Evolutionary conservation across 2,888 invertebrate genomes (phyloP), one percentile per base, ranked within the genome.

Genomic region (Argynnis bischoffii): DNA sequence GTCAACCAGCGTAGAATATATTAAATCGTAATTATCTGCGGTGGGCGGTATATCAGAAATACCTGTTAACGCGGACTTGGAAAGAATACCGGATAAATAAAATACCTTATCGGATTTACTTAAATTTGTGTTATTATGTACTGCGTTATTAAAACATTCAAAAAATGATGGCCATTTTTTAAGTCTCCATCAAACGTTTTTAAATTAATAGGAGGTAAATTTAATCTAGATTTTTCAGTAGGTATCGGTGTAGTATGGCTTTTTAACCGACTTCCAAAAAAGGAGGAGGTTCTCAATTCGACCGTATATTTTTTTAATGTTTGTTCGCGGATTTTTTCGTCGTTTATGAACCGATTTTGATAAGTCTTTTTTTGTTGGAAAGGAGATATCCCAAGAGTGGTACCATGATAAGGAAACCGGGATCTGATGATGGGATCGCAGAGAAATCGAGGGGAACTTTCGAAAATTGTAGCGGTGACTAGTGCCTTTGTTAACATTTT

Each of bases 191-290:
- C n/a, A 55, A 55, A 55, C 15, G 18, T 21, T 31, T 21, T 21
- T 55, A 55, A 55, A 55, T 55, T 55, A 55, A 55, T 55, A 13
- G 55, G 55, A n/a, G 55, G 55, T 55, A 55, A 55, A 26, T 55
- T 55, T 13, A 55, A 26, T 55, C 26, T 55, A 15, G 55, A 26
- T 31, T 26, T 55, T 2, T 35, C 1, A 3, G 26, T 55, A n/a
- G 55, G 31, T 15, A 26, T 2, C 31, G 18, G 26, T 55, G 18
- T 35, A 55, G 15, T 31, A 11, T 55, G 14, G 11, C n/a, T 13
- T 14, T 21, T 55, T 35, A 35, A 11, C 35, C 11, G 35, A n/a
- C n/a, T n/a, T n/a, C n/a, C n/a, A n/a, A n/a, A n/a, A n/a, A n/a
- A n/a, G n/a, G n/a, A n/a, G n/a, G n/a, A n/a, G n/a, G n/a, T n/a